Conservation (phyloP, 1,140 invertebrate genomes). For the Cotesia vestalis region DNA sequence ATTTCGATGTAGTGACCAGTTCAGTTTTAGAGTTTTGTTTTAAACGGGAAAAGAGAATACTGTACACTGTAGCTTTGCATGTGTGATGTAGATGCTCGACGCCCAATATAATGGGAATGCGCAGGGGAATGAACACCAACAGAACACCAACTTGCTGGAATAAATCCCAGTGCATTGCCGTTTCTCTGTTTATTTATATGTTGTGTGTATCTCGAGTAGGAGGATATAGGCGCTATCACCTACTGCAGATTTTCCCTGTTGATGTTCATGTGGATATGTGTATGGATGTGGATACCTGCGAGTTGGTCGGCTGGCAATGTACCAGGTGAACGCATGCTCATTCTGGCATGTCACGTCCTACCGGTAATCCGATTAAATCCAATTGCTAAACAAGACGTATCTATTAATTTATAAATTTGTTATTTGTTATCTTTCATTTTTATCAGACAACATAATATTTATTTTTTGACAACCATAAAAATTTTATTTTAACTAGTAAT, state of each 20-base stretch:
- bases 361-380: conserved; percentile 53
- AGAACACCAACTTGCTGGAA: conserved; percentile 35
- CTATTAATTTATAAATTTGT: conserved; percentile 46
- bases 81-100: neutral
- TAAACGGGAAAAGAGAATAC: conserved; percentile 1
- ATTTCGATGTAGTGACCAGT: too few relatives aligned
- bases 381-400: conserved; percentile 45
- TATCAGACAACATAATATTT: neutral
- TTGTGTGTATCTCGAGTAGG: too few relatives aligned
- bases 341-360: conserved; percentile 43
- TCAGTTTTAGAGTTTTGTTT: too few relatives aligned
- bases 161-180: conserved; percentile 44
- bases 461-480: neutral
- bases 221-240: too few relatives aligned
- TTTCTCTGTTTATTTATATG: conserved; percentile 1
- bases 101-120: conserved; percentile 16
- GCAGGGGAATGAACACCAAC: conserved; percentile 11
- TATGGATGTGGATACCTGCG: conserved; percentile 10
- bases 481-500: too few relatives aligned
- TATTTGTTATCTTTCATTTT: conserved; percentile 37
- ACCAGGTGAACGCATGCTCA: conserved; percentile 27
- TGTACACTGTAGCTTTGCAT: neutral
- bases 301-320: conserved; percentile 22
- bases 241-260: too few relatives aligned
- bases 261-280: neutral